Base-by-base conservation (phyloP, 1,140 invertebrate species). In the Ceratoteleas bidentatus region DNA sequence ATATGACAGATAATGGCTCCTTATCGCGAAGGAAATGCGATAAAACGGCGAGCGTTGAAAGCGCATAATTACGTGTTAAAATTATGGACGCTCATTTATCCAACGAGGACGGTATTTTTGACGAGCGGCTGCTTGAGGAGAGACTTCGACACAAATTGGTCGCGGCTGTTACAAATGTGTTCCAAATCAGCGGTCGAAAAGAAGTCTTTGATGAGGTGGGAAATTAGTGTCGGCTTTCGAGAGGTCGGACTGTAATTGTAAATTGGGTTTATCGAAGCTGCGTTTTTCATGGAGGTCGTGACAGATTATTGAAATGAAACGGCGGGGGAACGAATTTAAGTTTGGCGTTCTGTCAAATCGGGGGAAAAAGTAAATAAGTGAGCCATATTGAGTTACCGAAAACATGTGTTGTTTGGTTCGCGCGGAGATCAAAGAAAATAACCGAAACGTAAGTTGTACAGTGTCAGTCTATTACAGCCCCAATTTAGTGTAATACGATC, bases 311-410 rank as follows among this genome's bases (percentile, higher is more conserved):
- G n/a, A n/a, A n/a, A n/a, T n/a, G n/a, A n/a, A n/a, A n/a, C n/a
- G n/a, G n/a, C n/a, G n/a, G n/a, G n/a, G n/a, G n/a, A n/a, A n/a
- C n/a, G n/a, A n/a, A n/a, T n/a, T n/a, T n/a, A n/a, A n/a, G n/a
- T n/a, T n/a, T n/a, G n/a, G n/a, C n/a, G n/a, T n/a, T n/a, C n/a
- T n/a, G n/a, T n/a, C n/a, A n/a, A n/a, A n/a, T n/a, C n/a, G n/a
- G n/a, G n/a, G 34, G 34, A 78, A 78, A 70, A 78, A 78, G 57
- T 66, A 65, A 80, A 64, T 80, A 56, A 69, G 62, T 45, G 58
- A 68, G 24, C 10, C 60, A 69, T 74, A 50, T 81, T 64, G 49
- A 16, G 65, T 81, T 81, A 81, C 77, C 60, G 52, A 69, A 74
- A 81, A 81, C 70, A 81, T 58, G 70, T 81, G 77, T n/a, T n/a